A percentile compares a stretch with the other conserved stretches of the same genome.
Evolutionary conservation across 2,888 invertebrate genomes (phyloP).

Genomic region (Polyommatus icarus): DNA sequence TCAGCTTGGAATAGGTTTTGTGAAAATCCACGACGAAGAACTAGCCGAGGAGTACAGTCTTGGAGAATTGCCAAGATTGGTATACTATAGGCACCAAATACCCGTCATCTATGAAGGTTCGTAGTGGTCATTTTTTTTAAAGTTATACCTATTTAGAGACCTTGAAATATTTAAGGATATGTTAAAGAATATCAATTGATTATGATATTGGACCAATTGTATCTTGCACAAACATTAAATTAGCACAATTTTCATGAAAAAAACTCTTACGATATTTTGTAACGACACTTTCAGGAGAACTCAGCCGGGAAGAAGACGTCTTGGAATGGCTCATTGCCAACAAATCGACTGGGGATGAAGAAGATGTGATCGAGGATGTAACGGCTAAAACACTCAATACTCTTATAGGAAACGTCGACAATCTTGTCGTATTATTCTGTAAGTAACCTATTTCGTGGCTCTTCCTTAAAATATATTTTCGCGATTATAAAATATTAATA

Average conservation of each 20-base stretch:
- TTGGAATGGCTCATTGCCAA: conserved; percentile 96
- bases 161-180: neutral
- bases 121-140: conserved; percentile 54
- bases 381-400: conserved; percentile 93
- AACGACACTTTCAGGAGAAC: conserved; percentile 82
- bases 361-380: conserved; percentile 96
- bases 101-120: conserved; percentile 96
- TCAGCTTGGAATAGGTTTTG: conserved; percentile 95
- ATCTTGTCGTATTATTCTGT: conserved; percentile 96
- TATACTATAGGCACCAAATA: conserved; percentile 96
- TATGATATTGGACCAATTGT: no score
- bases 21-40: conserved; percentile 95
- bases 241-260: neutral
- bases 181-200: neutral
- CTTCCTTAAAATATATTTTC: neutral
- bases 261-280: neutral
- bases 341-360: conserved; percentile 95
- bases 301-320: conserved; percentile 94
- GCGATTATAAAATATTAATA: neutral
- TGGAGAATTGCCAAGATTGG: conserved; percentile 91
- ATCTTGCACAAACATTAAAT: neutral
- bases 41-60: conserved; percentile 96
- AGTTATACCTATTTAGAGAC: neutral
- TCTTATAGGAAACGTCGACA: conserved; percentile 93
- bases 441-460: conserved; percentile 61